A percentile compares a stretch with the other conserved stretches of the same genome.
phyloP scores from a whole-genome alignment of 2,888 invertebrate genomes.

The Prosopocoilus inquinatus region DNA sequence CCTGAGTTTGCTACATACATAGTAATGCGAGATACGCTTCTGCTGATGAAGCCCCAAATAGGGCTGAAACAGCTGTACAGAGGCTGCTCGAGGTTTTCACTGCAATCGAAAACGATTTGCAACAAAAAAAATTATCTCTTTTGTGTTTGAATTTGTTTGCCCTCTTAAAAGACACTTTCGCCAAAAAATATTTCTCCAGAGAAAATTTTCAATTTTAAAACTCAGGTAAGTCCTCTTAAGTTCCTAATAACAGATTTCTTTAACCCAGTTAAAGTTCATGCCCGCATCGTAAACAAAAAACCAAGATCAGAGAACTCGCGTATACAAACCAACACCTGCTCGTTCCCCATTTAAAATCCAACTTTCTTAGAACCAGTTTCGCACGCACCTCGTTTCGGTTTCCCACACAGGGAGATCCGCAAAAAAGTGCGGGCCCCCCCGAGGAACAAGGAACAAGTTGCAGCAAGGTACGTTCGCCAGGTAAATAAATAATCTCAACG shows the following conservation, averaged over 20 bases:
- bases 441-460: conserved; percentile 12
- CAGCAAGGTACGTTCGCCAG: conserved; percentile 4
- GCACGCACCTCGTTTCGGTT: background rate
- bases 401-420: conserved; percentile 17
- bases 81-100: too few relatives aligned
- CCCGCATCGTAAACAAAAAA: conserved; percentile 30
- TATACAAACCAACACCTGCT: conserved; percentile 19
- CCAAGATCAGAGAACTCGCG: background rate
- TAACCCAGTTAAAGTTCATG: conserved; percentile 47
- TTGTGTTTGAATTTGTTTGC: too few relatives aligned
- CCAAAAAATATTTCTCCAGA: too few relatives aligned
- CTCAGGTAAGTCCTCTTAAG: too few relatives aligned
- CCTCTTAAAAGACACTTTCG: too few relatives aligned
- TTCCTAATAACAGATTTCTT: conserved; percentile 30
- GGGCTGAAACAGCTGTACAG: too few relatives aligned
- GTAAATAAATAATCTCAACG: conserved; percentile 17
- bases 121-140: too few relatives aligned
- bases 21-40: too few relatives aligned
- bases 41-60: too few relatives aligned
- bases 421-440: conserved; percentile 8
- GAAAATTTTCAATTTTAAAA: too few relatives aligned
- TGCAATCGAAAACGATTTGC: too few relatives aligned
- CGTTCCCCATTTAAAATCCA: background rate
- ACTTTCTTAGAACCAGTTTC: background rate
- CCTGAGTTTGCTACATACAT: too few relatives aligned